phyloP scores from a whole-genome alignment of 2,888 invertebrate genomes.

The Eilema depressum region DNA sequence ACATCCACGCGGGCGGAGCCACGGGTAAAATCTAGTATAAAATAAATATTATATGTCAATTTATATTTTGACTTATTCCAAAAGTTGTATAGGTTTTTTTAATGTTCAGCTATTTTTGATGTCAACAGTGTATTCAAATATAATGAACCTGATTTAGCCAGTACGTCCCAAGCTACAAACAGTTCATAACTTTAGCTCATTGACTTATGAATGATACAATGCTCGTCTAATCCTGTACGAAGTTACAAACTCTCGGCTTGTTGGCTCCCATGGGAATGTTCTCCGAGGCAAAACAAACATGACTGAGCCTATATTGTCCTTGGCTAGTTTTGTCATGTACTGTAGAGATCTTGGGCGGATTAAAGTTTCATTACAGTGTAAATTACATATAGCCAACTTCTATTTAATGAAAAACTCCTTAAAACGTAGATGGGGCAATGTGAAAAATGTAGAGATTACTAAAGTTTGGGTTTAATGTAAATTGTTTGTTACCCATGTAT shows the following conservation, averaged over 20 bases:
- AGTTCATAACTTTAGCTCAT: constrained; percentile 15
- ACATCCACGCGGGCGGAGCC: too few relatives aligned
- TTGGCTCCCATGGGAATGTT: constrained; percentile 14
- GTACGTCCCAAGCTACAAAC: not conserved
- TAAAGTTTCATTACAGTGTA: not conserved
- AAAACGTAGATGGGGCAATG: too few relatives aligned
- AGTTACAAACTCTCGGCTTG: constrained; percentile 14
- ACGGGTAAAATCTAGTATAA: too few relatives aligned
- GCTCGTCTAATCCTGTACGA: constrained; percentile 16
- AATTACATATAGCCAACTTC: too few relatives aligned
- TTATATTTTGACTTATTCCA: too few relatives aligned
- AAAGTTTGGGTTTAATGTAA: too few relatives aligned
- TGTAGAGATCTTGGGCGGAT: not conserved
- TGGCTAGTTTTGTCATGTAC: not conserved
- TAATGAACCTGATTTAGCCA: not conserved
- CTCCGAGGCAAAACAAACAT: constrained; percentile 9
- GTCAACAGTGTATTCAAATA: not conserved
- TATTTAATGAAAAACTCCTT: too few relatives aligned
- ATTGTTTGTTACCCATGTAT: too few relatives aligned
- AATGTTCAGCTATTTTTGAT: too few relatives aligned
- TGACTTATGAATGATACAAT: constrained; percentile 16
- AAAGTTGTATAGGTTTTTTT: too few relatives aligned
- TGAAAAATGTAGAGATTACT: too few relatives aligned
- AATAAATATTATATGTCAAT: too few relatives aligned
- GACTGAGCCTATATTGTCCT: not conserved